Evolutionary conservation across 2,888 invertebrate genomes (phyloP).

Genomic region (Meteorus cinctellus): DNA sequence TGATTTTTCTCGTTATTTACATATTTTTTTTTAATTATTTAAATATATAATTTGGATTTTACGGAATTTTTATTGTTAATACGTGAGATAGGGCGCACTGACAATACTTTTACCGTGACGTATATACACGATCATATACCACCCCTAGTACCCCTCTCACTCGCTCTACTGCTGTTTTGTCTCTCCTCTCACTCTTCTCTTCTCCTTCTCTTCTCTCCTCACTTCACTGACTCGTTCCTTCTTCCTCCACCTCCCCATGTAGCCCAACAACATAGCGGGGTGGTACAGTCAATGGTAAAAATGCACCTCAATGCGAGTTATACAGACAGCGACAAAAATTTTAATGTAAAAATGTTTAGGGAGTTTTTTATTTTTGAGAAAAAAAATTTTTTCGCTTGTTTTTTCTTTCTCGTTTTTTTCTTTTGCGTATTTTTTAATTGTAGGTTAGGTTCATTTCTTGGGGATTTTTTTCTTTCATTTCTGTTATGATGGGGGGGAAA

Average conservation of each 20-base stretch:
- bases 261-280: constrained; percentile 68
- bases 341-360: background rate
- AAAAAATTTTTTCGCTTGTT: background rate
- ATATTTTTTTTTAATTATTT: constrained; percentile 52
- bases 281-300: constrained; percentile 71
- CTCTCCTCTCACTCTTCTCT: constrained; percentile 65
- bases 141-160: constrained; percentile 67
- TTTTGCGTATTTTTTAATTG: background rate
- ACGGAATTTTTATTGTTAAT: constrained; percentile 66
- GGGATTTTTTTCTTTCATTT: background rate
- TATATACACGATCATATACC: constrained; percentile 74
- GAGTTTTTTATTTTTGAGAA: too few relatives aligned
- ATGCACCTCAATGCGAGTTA: constrained; percentile 53
- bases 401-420: constrained; percentile 29
- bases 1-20: constrained; percentile 66
- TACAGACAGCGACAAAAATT: constrained; percentile 59
- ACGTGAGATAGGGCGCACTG: constrained; percentile 70
- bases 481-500: too few relatives aligned
- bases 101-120: constrained; percentile 71
- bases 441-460: background rate
- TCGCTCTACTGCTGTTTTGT: constrained; percentile 46
- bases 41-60: constrained; percentile 45
- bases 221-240: constrained; percentile 59
- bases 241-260: constrained; percentile 63
- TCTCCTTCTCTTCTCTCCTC: constrained; percentile 62